Evolutionary conservation across 1,140 invertebrate genomes (phyloP).

Genomic region (Eriosoma lanigerum): DNA sequence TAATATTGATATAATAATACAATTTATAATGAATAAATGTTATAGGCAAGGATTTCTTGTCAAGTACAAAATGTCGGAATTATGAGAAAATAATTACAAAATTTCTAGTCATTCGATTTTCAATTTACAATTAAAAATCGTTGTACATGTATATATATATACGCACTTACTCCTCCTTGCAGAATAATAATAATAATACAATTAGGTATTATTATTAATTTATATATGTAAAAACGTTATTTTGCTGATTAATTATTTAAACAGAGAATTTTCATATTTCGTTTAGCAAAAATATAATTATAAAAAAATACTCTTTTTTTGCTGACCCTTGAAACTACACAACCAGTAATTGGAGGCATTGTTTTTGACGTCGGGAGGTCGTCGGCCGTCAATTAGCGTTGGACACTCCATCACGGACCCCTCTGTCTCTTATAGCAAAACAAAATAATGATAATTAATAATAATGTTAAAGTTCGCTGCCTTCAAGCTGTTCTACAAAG

Average conservation of each 20-base stretch:
- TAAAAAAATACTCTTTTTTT: conserved; percentile 25
- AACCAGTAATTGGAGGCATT: conserved; percentile 47
- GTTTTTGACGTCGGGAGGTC: conserved; percentile 41
- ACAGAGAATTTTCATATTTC: conserved; percentile 30
- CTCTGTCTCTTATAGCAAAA: background rate
- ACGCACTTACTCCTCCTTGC: too few relatives aligned
- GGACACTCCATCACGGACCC: conserved; percentile 45
- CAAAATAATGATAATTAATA: conserved; percentile 38
- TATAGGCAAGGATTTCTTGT: too few relatives aligned
- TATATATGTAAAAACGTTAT: background rate
- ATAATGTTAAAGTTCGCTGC: conserved; percentile 20
- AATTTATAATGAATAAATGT: too few relatives aligned
- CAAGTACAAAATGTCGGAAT: too few relatives aligned
- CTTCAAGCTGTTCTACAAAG: conserved; percentile 24
- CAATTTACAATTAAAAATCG: too few relatives aligned
- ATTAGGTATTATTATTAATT: too few relatives aligned
- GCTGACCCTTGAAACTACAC: conserved; percentile 38
- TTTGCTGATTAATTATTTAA: conserved; percentile 48
- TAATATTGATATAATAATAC: too few relatives aligned
- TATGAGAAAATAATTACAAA: too few relatives aligned
- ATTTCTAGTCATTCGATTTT: too few relatives aligned
- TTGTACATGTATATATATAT: too few relatives aligned
- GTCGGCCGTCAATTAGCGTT: conserved; percentile 48
- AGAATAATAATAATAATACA: conserved; percentile 28
- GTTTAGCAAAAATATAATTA: conserved; percentile 43